Evolutionary conservation across 92 coral and sea anemone genomes (phyloP), one percentile per base, ranked within the genome.

Genomic region (Actinernus sp.): DNA sequence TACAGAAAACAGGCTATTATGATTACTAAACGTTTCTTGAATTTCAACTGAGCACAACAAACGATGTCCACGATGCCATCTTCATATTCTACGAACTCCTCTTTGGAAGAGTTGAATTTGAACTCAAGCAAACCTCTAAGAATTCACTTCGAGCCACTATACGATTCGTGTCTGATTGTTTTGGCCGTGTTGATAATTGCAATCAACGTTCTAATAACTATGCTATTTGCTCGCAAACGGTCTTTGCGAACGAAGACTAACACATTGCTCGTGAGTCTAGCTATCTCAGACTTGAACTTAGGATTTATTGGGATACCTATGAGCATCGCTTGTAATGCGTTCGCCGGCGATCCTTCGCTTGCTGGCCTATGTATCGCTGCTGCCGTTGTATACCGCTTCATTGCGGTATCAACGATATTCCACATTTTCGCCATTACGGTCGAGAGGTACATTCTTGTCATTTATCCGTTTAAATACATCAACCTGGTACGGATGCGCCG

Each of bases 371-470:
- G 86, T 57, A 79, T 94, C 13, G 50, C 88, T 3, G 65, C 98
- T 0, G 81, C 68, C 1, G 81, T 78, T 13, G 63, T 87, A 39
- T 94, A 94, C 62, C 78, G 98, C 21, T 76, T 88, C 31, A 81
- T 87, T 32, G 98, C 98, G 26, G 93, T 88, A 19, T 94, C 97
- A 26, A 94, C 98, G 23, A 94, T 94, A 65, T 82, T 82, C 33
- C 98, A 94, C 41, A 94, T 94, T 21, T 71, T 94, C 26, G 85
- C 82, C 31, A 83, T 94, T 33, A 94, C 98, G 1, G 79, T 82
- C 3, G 98, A 94, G 47, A 64, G 98, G 17, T 94, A 94, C 61
- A 71, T 91, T 14, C 84, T 93, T 1, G 93, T 94, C 51, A 88
- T 94, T 1, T 81, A 87, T 18, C 98, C 98, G 26, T 51, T 94